Evolutionary conservation across 2,888 invertebrate species (phyloP).

Genomic region (Caenorhabditis wallacei): DNA sequence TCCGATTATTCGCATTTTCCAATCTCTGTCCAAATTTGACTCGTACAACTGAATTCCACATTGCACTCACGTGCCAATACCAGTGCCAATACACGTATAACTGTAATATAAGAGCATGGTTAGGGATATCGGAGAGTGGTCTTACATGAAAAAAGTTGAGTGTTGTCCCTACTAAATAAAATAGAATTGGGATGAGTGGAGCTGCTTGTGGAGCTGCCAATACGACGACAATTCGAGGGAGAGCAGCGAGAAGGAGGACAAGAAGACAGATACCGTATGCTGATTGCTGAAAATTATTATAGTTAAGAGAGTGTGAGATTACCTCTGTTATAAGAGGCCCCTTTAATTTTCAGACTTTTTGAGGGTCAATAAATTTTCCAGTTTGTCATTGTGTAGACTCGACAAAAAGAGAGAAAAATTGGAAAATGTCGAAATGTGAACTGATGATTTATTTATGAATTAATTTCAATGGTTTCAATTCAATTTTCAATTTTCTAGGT

Average conservation of each 20-base stretch:
- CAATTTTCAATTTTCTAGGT: too few relatives aligned
- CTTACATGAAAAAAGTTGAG: conserved; percentile 80
- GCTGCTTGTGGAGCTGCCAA: conserved; percentile 73
- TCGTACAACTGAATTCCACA: conserved; percentile 72
- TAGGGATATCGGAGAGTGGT: not conserved
- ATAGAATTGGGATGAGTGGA: conserved; percentile 75
- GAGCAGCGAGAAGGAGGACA: conserved; percentile 79
- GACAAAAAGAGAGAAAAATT: too few relatives aligned
- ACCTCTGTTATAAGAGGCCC: not conserved
- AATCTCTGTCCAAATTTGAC: conserved; percentile 67
- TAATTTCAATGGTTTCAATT: too few relatives aligned
- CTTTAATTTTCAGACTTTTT: too few relatives aligned
- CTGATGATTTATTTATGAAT: too few relatives aligned
- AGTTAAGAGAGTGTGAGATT: not conserved
- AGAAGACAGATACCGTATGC: conserved; percentile 81
- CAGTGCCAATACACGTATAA: conserved; percentile 81
- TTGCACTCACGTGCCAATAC: conserved; percentile 79
- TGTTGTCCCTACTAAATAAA: conserved; percentile 76
- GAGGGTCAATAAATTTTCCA: too few relatives aligned
- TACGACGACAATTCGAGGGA: conserved; percentile 73
- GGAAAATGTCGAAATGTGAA: too few relatives aligned
- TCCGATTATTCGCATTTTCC: conserved; percentile 70
- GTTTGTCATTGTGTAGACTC: too few relatives aligned
- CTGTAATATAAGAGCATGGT: conserved; percentile 59
- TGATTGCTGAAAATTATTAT: conserved; percentile 76